Evolutionary conservation across 2,888 invertebrate genomes (phyloP), one percentile per base, ranked within the genome.

Genomic region (Spodoptera picta): DNA sequence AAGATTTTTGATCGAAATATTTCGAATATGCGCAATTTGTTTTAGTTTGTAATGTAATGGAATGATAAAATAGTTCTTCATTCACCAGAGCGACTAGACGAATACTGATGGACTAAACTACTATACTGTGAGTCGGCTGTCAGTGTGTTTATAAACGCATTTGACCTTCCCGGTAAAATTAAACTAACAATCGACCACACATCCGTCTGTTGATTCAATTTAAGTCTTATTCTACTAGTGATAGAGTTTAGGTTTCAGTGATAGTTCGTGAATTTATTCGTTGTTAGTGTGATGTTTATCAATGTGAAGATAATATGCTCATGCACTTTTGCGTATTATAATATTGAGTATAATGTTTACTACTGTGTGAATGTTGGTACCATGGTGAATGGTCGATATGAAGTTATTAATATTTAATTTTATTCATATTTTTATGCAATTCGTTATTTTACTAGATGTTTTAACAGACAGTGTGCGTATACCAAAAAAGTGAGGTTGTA

Each of bases 81-180:
- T 36, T 36, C 36, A 36, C 36, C 9, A 36, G 36, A 36, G 36
- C 36, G 36, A n/a, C 14, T 53, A 3, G 10, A 10, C 12, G 6
- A 12, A n/a, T 70, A 14, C 14, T 27, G 3, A n/a, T 45, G 31
- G 52, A 49, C 31, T 4, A 43, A 7, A 3, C 1, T 19, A 19
- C 42, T 27, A 27, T 27, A 5, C 27, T 27, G 5, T 0, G 0
- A 27, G 27, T 27, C 27, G 27, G 4, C 5, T 27, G 27, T 19
- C 12, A n/a, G 46, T 23, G 12, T 52, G 53, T 65, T 54, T 64
- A 27, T 46, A 69, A 60, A 52, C 60, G 53, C 9, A 6, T 42
- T 14, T 56, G 71, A 41, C 75, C 75, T 69, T 60, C 31, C 14
- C 47, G 43, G 11, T 55, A 54, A 54, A 48, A 55, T 41, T 62